These are phyloP conservation scores for Toxostoma redivivum DNA, from an alignment of 2,113 vertebrate species.

Conservation along the genomic window DNA sequence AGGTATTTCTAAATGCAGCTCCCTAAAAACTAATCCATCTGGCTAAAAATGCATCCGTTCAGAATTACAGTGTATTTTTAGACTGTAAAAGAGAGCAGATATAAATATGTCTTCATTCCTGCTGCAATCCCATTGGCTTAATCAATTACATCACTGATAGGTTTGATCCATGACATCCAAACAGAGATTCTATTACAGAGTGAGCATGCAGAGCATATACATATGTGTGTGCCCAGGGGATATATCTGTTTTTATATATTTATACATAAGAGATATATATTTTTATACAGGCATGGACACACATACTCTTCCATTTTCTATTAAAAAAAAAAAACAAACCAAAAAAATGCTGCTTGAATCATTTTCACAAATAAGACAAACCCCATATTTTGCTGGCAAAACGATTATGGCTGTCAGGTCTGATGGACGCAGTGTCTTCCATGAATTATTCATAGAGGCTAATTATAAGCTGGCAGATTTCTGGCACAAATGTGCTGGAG, in stretches of 20 bases:
- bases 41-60: not conserved
- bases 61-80: conserved; percentile 46
- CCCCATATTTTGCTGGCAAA: conserved; percentile 37
- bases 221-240: not conserved
- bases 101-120: conserved; percentile 23
- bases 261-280: not conserved
- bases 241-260: not conserved
- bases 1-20: conserved; percentile 1
- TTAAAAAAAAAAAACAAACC: not conserved
- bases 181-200: not conserved
- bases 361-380: conserved; percentile 42
- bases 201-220: not conserved
- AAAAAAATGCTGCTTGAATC: not conserved
- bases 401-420: conserved; percentile 43
- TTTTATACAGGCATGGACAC: not conserved
- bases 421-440: not conserved
- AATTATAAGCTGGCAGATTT: conserved; percentile 67
- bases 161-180: not conserved
- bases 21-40: not conserved
- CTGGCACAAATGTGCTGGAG: not conserved
- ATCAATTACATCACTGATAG: conserved; percentile 39
- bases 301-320: not conserved
- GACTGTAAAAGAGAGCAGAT: conserved; percentile 31
- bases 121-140: conserved; percentile 34
- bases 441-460: conserved; percentile 69